These are phyloP conservation scores for Drosophila anomalata DNA, from an alignment of 2,888 invertebrate species.

Conservation along the genomic window DNA sequence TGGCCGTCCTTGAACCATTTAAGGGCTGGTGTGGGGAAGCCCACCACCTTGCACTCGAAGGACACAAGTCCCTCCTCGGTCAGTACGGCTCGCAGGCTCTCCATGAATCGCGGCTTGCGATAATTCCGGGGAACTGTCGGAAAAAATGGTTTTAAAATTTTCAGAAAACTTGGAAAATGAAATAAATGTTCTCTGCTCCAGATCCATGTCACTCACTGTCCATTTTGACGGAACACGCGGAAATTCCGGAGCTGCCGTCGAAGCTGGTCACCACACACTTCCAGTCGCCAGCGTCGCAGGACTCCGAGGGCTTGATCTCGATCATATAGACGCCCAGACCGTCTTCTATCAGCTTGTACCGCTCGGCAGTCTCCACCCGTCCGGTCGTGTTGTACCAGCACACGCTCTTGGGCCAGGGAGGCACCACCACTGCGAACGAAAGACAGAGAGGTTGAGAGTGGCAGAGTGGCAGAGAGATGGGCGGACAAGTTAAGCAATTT, in stretches of 20 bases:
- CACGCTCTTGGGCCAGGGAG: conserved; percentile 93
- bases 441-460: not conserved
- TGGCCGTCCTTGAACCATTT: conserved; percentile 97
- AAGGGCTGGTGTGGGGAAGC: conserved; percentile 93
- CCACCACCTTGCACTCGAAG: conserved; percentile 96
- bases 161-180: not conserved
- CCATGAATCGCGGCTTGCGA: conserved; percentile 94
- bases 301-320: conserved; percentile 90
- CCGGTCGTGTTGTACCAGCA: conserved; percentile 95
- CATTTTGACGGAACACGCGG: conserved; percentile 90
- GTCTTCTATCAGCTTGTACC: conserved; percentile 91
- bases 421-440: conserved; percentile 88
- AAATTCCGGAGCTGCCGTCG: conserved; percentile 90
- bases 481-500: conserved; percentile 5
- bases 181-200: not conserved
- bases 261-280: conserved; percentile 93
- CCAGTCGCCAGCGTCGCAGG: conserved; percentile 94
- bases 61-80: conserved; percentile 96
- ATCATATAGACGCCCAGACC: conserved; percentile 92
- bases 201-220: conserved; percentile 87
- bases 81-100: conserved; percentile 93
- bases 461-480: conserved; percentile 2
- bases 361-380: conserved; percentile 88
- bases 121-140: conserved; percentile 94
- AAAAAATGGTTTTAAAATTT: not conserved